Evolutionary conservation across 1,140 invertebrate genomes (phyloP).

Genomic region (Luehdorfia chinensis): DNA sequence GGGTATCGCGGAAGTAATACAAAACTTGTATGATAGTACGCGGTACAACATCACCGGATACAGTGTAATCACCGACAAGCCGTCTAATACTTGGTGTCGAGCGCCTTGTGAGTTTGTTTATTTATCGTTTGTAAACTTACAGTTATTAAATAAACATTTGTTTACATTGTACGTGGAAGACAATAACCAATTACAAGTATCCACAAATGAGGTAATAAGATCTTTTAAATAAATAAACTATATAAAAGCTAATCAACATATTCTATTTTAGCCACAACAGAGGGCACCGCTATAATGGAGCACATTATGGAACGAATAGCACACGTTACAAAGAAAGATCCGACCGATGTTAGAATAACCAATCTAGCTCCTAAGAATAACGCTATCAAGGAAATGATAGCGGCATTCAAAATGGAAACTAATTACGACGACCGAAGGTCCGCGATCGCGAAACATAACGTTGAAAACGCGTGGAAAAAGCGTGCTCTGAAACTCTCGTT

Average conservation of each 20-base stretch:
- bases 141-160: too few relatives aligned
- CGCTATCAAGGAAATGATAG: constrained; percentile 76
- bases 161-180: too few relatives aligned
- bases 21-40: constrained; percentile 78
- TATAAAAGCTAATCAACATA: too few relatives aligned
- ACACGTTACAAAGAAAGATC: constrained; percentile 81
- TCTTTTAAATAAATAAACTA: too few relatives aligned
- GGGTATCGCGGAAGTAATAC: constrained; percentile 43
- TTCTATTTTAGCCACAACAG: constrained; percentile 79
- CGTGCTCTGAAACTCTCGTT: constrained; percentile 77
- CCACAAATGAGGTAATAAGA: too few relatives aligned
- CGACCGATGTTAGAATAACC: constrained; percentile 80
- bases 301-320: constrained; percentile 92
- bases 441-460: constrained; percentile 48
- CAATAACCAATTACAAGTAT: too few relatives aligned
- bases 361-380: constrained; percentile 78
- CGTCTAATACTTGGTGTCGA: constrained; percentile 79
- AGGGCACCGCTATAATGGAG: constrained; percentile 84
- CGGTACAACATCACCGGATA: constrained; percentile 78
- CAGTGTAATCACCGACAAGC: constrained; percentile 81
- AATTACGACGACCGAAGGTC: constrained; percentile 79
- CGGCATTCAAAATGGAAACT: constrained; percentile 46
- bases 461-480: constrained; percentile 83
- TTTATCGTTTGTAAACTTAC: too few relatives aligned
- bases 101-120: constrained; percentile 80